phyloP scores from a whole-genome alignment of 2,888 invertebrate genomes.

The Scaptomyza reducta region DNA sequence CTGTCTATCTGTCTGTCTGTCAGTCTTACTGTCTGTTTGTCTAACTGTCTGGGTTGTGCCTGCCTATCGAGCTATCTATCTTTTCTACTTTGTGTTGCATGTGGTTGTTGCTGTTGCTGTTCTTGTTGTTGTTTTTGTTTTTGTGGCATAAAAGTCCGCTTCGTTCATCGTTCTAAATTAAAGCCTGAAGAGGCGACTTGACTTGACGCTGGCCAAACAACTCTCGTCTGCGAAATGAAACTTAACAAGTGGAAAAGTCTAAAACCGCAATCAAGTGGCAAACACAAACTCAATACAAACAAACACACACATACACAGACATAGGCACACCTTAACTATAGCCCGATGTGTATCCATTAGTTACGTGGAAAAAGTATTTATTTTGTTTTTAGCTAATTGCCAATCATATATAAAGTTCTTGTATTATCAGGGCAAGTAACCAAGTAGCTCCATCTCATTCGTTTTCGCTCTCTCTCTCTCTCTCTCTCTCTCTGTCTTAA shows the following conservation, averaged over 20 bases:
- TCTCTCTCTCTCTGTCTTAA: slow-evolving; percentile 2
- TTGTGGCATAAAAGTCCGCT: slow-evolving; percentile 18
- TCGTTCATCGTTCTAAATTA: slow-evolving; percentile 64
- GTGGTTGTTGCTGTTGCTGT: slow-evolving; percentile 4
- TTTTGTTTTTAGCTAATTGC: slow-evolving; percentile 65
- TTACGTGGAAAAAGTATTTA: slow-evolving; percentile 31
- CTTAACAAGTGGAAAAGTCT: slow-evolving; percentile 73
- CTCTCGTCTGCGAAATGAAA: slow-evolving; percentile 68
- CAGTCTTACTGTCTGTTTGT: slow-evolving; percentile 14
- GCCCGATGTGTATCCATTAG: slow-evolving; percentile 1
- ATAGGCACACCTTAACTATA: slow-evolving; percentile 2
- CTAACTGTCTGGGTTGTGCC: slow-evolving; percentile 17
- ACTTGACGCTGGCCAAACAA: slow-evolving; percentile 46
- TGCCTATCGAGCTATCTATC: slow-evolving; percentile 55
- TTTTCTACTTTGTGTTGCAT: slow-evolving; percentile 24
- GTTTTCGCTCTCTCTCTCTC: background rate
- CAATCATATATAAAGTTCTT: slow-evolving; percentile 50
- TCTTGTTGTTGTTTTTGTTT: slow-evolving; percentile 7
- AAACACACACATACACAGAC: slow-evolving; percentile 8
- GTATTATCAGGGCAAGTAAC: background rate
- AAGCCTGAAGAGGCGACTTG: slow-evolving; percentile 59
- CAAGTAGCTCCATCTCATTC: background rate
- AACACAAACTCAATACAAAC: slow-evolving; percentile 35
- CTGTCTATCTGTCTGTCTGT: slow-evolving; percentile 13
- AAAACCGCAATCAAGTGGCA: slow-evolving; percentile 73